phyloP scores from a whole-genome alignment of 2,888 invertebrate genomes.

The Cephus pygmeus region DNA sequence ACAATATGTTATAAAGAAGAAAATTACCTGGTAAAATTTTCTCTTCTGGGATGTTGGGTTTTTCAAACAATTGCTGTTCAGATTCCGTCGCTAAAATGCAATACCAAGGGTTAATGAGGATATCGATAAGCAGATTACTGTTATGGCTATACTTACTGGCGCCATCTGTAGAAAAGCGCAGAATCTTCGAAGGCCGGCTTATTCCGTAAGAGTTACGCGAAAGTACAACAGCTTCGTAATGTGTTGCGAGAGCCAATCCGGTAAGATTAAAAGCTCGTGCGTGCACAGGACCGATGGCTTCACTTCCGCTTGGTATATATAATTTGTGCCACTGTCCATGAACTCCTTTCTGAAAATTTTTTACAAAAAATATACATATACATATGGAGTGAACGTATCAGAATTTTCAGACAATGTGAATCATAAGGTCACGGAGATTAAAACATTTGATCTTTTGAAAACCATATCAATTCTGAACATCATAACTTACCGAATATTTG shows the following conservation, averaged over 20 bases:
- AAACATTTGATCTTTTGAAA: neutral
- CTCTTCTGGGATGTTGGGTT: conserved; percentile 16
- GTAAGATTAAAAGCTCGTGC: conserved; percentile 80
- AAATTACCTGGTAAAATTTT: conserved; percentile 23
- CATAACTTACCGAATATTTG: conserved; percentile 54
- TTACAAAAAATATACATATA: neutral
- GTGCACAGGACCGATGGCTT: conserved; percentile 76
- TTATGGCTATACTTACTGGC: conserved; percentile 70
- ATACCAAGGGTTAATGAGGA: neutral
- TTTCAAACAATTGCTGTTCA: conserved; percentile 13
- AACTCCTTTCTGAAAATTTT: neutral
- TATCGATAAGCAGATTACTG: neutral
- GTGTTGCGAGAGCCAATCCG: conserved; percentile 78
- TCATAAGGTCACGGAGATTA: neutral
- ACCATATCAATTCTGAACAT: neutral
- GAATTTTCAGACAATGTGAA: neutral
- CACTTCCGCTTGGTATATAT: conserved; percentile 70
- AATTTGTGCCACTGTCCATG: conserved; percentile 73
- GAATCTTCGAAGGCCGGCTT: conserved; percentile 81
- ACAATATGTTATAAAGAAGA: neutral
- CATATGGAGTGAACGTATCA: neutral
- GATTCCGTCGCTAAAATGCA: conserved; percentile 11
- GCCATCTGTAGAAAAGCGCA: conserved; percentile 82
- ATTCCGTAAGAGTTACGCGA: conserved; percentile 88
- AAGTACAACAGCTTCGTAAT: conserved; percentile 83